phyloP scores from a whole-genome alignment of 2,888 invertebrate genomes.

The Pterostichus niger region DNA sequence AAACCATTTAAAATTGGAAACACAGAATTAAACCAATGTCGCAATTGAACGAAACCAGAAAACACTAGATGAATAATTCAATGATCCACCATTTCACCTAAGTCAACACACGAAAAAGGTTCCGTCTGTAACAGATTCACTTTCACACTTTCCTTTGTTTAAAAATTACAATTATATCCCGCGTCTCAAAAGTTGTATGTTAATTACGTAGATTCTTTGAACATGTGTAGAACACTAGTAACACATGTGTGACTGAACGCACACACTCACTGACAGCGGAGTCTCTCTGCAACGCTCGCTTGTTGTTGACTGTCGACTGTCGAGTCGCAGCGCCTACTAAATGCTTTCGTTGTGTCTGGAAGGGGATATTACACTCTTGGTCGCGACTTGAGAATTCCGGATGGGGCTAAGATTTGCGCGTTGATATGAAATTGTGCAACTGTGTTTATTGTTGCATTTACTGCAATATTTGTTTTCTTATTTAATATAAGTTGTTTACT shows the following conservation, averaged over 20 bases:
- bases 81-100: slow-evolving; percentile 20
- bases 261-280: slow-evolving; percentile 33
- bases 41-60: not conserved
- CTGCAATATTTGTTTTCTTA: no score
- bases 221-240: slow-evolving; percentile 3
- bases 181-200: not conserved
- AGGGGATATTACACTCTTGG: slow-evolving; percentile 54
- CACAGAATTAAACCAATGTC: slow-evolving; percentile 2
- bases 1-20: slow-evolving; percentile 9
- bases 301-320: slow-evolving; percentile 43
- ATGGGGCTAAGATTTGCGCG: not conserved
- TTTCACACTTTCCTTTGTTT: slow-evolving; percentile 59
- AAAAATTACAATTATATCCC: slow-evolving; percentile 26
- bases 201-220: slow-evolving; percentile 2
- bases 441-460: not conserved
- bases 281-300: not conserved
- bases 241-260: slow-evolving; percentile 3
- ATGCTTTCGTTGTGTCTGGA: slow-evolving; percentile 56
- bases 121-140: slow-evolving; percentile 43
- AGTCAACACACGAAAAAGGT: slow-evolving; percentile 7
- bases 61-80: slow-evolving; percentile 10
- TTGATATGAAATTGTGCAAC: not conserved
- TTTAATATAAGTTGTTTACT: no score
- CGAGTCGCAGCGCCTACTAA: slow-evolving; percentile 1
- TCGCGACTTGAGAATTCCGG: not conserved